These are phyloP conservation scores for Menidia menidia DNA, from an alignment of 2,797 vertebrate species.

Conservation along the genomic window DNA sequence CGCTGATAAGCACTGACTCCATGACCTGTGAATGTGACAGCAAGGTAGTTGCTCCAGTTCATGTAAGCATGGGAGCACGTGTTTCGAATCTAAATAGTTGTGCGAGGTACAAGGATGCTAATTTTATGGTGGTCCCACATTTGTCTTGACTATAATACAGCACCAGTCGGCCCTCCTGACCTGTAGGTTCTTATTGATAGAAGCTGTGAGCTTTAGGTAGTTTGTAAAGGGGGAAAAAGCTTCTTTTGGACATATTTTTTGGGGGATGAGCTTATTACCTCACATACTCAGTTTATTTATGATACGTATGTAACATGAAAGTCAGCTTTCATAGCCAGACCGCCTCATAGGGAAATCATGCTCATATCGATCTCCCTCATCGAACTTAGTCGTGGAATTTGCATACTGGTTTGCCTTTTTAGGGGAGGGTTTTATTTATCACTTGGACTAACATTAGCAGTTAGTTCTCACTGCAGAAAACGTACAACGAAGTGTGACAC, in stretches of 20 bases:
- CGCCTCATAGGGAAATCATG: conserved; percentile 68
- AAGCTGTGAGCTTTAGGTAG: background rate
- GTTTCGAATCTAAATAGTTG: conserved; percentile 62
- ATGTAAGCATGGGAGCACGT: conserved; percentile 47
- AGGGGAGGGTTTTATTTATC: conserved; percentile 34
- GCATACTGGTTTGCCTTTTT: conserved; percentile 84
- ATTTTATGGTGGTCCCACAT: conserved; percentile 15
- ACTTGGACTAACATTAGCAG: conserved; percentile 5
- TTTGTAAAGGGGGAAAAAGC: background rate
- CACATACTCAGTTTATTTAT: conserved; percentile 9
- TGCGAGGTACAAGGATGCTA: conserved; percentile 28
- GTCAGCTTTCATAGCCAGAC: conserved; percentile 60
- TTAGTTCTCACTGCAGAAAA: conserved; percentile 15
- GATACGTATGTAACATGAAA: conserved; percentile 39
- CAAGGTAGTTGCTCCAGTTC: conserved; percentile 43
- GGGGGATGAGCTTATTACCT: conserved; percentile 1
- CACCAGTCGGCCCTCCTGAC: background rate
- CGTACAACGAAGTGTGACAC: conserved; percentile 31
- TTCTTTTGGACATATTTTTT: conserved; percentile 2
- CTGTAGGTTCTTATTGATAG: background rate
- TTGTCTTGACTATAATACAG: background rate
- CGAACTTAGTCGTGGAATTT: conserved; percentile 69
- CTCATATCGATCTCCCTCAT: conserved; percentile 63
- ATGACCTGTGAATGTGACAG: conserved; percentile 41
- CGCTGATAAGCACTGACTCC: conserved; percentile 49